Evolutionary conservation across 2,113 vertebrate genomes (phyloP).

Genomic region (Alethe diademata): DNA sequence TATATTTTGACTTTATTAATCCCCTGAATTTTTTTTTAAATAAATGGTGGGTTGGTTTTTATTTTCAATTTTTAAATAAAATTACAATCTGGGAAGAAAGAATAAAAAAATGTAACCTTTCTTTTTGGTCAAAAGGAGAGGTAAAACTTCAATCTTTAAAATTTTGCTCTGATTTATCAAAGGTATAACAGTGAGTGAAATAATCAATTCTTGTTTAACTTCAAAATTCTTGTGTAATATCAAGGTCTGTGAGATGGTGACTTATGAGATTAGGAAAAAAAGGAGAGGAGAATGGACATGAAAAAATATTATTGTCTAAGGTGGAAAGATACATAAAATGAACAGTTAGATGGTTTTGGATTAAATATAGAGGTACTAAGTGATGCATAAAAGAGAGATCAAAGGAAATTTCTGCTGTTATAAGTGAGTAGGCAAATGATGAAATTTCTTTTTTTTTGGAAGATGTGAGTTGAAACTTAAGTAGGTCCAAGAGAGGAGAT

Average conservation of each 20-base stretch:
- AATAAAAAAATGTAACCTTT: rapidly evolving
- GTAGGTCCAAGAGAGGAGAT: background rate
- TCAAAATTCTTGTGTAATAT: background rate
- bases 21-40: background rate
- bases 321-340: background rate
- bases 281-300: background rate
- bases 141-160: background rate
- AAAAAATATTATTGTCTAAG: background rate
- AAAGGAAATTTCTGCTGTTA: background rate
- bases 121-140: background rate
- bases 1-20: background rate
- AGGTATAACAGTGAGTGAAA: background rate
- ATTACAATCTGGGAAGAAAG: background rate
- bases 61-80: background rate
- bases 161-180: background rate
- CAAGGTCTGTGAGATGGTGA: background rate
- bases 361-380: background rate
- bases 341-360: background rate
- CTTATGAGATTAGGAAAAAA: background rate
- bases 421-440: background rate
- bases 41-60: background rate
- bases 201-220: background rate
- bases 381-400: background rate
- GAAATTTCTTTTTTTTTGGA: background rate
- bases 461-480: background rate